Conservation (phyloP, 2,888 invertebrate species). For the Dione vanillae region DNA sequence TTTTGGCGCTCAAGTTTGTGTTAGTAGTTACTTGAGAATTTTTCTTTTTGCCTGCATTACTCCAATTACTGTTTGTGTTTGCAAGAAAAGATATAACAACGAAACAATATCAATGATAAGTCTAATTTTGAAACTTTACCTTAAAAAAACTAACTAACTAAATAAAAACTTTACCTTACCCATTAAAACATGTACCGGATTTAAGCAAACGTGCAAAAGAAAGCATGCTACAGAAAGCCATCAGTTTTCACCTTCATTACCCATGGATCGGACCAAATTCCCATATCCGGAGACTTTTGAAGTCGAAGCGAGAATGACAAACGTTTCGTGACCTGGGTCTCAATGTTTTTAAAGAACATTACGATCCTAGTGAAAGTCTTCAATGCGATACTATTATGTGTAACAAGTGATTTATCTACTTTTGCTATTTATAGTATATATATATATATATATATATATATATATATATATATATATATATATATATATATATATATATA, state of each 20-base stretch:
- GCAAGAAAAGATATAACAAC: too few species aligned
- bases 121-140: too few species aligned
- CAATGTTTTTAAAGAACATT: constrained; percentile 20
- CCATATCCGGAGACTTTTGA: constrained; percentile 41
- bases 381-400: not conserved
- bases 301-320: constrained; percentile 28
- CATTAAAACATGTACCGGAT: not conserved
- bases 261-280: constrained; percentile 40
- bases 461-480: too few species aligned
- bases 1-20: too few species aligned
- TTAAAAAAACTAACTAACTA: too few species aligned
- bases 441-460: too few species aligned
- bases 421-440: not conserved
- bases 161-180: too few species aligned
- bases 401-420: not conserved
- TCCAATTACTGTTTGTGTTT: too few species aligned
- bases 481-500: too few species aligned
- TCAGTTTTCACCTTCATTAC: constrained; percentile 34
- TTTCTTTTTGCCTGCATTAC: too few species aligned
- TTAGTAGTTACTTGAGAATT: too few species aligned
- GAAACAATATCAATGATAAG: too few species aligned
- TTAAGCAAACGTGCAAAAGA: constrained; percentile 3
- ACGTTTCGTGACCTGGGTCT: constrained; percentile 31
- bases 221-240: constrained; percentile 33
- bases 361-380: constrained; percentile 33